These are phyloP conservation scores for Drosophila phalerata DNA, from an alignment of 2,888 invertebrate species.

Conservation along the genomic window DNA sequence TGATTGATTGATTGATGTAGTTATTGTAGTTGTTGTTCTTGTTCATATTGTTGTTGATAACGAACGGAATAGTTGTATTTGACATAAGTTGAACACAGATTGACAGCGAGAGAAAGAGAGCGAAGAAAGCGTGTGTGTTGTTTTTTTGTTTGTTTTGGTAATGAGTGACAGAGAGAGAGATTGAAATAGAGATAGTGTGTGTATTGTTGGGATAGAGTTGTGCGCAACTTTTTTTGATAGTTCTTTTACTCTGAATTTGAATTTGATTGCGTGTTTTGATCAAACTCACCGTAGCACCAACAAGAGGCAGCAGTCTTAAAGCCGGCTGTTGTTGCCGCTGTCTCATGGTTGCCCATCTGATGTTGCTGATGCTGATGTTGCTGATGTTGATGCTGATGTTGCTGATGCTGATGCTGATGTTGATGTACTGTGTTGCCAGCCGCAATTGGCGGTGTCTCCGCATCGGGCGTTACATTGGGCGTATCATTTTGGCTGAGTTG, in stretches of 20 bases:
- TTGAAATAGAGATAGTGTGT: slow-evolving; percentile 35
- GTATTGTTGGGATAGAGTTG: slow-evolving; percentile 71
- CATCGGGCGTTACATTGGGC: slow-evolving; percentile 54
- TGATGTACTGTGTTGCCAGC: slow-evolving; percentile 43
- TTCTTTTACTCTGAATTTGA: slow-evolving; percentile 39
- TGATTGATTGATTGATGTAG: slow-evolving; percentile 63
- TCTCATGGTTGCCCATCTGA: slow-evolving; percentile 30
- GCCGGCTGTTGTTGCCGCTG: slow-evolving; percentile 54
- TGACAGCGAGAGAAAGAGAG: slow-evolving; percentile 26
- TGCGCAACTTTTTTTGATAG: slow-evolving; percentile 68
- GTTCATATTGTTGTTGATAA: slow-evolving; percentile 41
- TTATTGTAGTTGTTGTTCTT: slow-evolving; percentile 52
- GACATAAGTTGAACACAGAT: slow-evolving; percentile 32
- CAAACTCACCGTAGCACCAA: slow-evolving; percentile 86
- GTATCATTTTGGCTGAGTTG: slow-evolving; percentile 65
- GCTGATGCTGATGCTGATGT: slow-evolving; percentile 57
- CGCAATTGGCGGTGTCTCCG: slow-evolving; percentile 49
- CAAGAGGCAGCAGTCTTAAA: slow-evolving; percentile 83
- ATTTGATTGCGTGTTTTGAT: slow-evolving; percentile 71
- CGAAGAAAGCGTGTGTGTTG: slow-evolving; percentile 42
- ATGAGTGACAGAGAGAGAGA: slow-evolving; percentile 12
- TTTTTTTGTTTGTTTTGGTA: slow-evolving; percentile 20
- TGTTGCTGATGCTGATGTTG: slow-evolving; percentile 41
- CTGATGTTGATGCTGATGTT: not conserved
- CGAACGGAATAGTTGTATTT: slow-evolving; percentile 49